Conservation (phyloP, 2,113 vertebrate genomes). For the Hassar affinis region DNA sequence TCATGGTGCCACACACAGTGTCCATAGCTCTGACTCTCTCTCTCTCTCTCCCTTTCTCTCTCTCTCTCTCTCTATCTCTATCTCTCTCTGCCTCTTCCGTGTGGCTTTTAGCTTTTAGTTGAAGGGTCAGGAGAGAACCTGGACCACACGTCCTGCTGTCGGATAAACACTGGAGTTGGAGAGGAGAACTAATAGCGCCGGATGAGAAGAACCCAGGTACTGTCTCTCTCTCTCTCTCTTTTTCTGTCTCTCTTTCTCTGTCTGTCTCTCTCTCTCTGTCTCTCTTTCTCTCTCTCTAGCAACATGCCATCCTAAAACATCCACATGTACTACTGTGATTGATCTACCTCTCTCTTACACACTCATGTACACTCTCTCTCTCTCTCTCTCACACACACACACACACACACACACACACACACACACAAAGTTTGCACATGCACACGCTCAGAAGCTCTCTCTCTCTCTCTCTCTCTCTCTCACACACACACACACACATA, state of each 20-base stretch:
- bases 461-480: too few species aligned
- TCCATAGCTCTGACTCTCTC: conserved; percentile 62
- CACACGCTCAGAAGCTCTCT: background rate
- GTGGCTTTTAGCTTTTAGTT: conserved; percentile 58
- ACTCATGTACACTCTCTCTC: conserved; percentile 18
- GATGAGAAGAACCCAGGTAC: conserved; percentile 67
- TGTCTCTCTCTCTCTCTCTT: conserved; percentile 44
- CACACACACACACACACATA: background rate
- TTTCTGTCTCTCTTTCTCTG: background rate
- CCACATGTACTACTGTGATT: conserved; percentile 44
- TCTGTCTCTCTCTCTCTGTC: background rate
- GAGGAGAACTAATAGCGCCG: conserved; percentile 32
- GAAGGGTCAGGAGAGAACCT: conserved; percentile 59
- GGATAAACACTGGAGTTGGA: conserved; percentile 71
- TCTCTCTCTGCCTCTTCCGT: conserved; percentile 55
- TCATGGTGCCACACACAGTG: conserved; percentile 73
- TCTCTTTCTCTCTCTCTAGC: conserved; percentile 36
- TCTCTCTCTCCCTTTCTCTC: conserved; percentile 56
- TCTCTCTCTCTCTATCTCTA: conserved; percentile 50
- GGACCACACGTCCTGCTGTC: conserved; percentile 62
- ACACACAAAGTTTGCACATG: background rate
- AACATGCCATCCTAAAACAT: conserved; percentile 33
- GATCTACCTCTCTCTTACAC: conserved; percentile 33
- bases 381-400: conserved; percentile 38
- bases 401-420: conserved; percentile 32